Base-by-base conservation (phyloP, 1,140 invertebrate species). In the Maniola jurtina region DNA sequence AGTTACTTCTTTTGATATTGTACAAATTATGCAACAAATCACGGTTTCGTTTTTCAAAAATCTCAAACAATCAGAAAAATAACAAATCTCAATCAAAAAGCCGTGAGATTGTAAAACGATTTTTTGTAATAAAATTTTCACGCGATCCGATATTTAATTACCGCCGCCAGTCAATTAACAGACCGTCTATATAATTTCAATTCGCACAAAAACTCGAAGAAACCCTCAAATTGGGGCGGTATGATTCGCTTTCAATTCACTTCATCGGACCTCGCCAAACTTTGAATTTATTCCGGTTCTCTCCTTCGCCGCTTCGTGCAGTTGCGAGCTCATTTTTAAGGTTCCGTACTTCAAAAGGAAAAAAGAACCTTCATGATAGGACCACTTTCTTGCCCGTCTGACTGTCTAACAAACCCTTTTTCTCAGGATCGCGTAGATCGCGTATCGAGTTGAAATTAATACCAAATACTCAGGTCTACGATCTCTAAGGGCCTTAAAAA, bases 251-350 rank as follows among this genome's bases (percentile, higher is more conserved):
- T 74, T 71, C 68, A 74, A 74, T 71, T 47, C 65, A 67, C 66
- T 71, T 63, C 66, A 57, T 38, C 60, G 72, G 66, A 71, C 63
- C 72, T 66, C 55, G 61, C 38, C 47, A 64, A 74, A 74, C 63
- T 74, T 74, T 71, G 67, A 74, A 74, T 74, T 74, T 74, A 74
- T 74, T 74, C 72, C 56, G 66, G 58, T 61, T 52, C 66, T 54
- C 68, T 70, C 66, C 68, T 66, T 38, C 68, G 64, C 56, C 15
- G 7, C 15, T 52, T 25, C 14, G 50, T 68, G 61, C 52, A 63
- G 60, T 68, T 70, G 61, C 62, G 54, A 56, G 61, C 68, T 73
- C 65, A 70, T 73, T 70, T 73, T 61, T 73, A 25, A 4, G 25
- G 25, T 25, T 25, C 25, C 25, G 25, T 25, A 25, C 25, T 25